Base-by-base conservation (phyloP, 1,140 invertebrate species). In the Aradophagus sp. region DNA sequence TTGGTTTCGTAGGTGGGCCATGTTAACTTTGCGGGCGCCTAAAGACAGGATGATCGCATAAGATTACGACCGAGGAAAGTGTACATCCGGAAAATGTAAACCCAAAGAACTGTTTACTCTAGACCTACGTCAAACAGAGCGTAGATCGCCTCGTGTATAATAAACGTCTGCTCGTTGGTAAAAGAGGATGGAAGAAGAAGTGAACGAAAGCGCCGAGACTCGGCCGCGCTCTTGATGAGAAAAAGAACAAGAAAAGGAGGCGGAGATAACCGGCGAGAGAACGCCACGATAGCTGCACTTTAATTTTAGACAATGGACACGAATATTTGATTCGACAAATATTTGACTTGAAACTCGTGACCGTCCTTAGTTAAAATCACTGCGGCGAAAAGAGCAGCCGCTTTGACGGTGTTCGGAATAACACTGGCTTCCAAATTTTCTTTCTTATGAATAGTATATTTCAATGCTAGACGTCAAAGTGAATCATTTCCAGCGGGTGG, bases 111-210 rank as follows among this genome's bases (percentile, higher is more conserved):
- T 78, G 76, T 78, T 80, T 78, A 41, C 70, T 68, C 48, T 67
- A 63, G 74, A 62, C 72, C 48, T 63, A 73, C 67, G 65, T 76
- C 76, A 80, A 80, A 78, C 74, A 72, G 61, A 74, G 70, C 62
- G 35, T 52, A 45, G n/a, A n/a, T n/a, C n/a, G n/a, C 62, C 39
- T 42, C 42, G 15, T 50, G 58, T 76, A 76, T 75, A 79, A 77
- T 73, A 69, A 77, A 74, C 61, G 61, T 42, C 45, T 62, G n/a
- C 16, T 55, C 34, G 36, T 23, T n/a, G n/a, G 17, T 38, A 7
- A 29, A 32, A 10, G 11, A 26, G 29, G 16, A 52, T 36, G 17
- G 27, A 19, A 35, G 5, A 14, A 29, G 10, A 13, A n/a, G 27
- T 42, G 5, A 45, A 10, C 15, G 11, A 13, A 6, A 14, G 11